Conservation (phyloP, 2,888 invertebrate genomes). For the Barypeithes pellucidus region DNA sequence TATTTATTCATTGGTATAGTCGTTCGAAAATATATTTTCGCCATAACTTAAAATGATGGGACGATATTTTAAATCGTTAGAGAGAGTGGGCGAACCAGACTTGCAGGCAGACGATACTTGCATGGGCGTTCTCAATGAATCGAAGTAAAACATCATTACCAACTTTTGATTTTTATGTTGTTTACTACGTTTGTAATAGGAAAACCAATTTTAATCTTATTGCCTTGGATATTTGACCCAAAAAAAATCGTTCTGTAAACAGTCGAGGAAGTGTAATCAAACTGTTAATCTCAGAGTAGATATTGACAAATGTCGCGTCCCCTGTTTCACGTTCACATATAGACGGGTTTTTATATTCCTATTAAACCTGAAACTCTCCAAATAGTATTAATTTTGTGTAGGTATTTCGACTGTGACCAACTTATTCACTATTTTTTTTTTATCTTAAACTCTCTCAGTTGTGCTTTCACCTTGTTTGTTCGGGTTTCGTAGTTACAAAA, state of each 20-base stretch:
- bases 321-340: too few species aligned
- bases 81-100: neutral
- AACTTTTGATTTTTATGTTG: constrained; percentile 12
- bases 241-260: neutral
- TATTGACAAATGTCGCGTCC: neutral
- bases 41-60: constrained; percentile 16
- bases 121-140: constrained; percentile 14
- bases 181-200: constrained; percentile 11
- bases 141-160: constrained; percentile 1
- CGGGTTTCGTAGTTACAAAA: too few species aligned
- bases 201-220: constrained; percentile 3
- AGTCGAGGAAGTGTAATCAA: neutral
- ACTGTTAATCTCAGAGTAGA: neutral
- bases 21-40: constrained; percentile 14
- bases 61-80: constrained; percentile 13
- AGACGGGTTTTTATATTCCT: too few species aligned
- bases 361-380: too few species aligned
- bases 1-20: constrained; percentile 5
- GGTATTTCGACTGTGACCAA: too few species aligned
- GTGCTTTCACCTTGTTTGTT: too few species aligned
- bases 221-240: neutral
- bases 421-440: too few species aligned
- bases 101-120: constrained; percentile 15
- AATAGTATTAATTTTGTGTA: too few species aligned
- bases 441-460: too few species aligned